A percentile compares a stretch with the other conserved stretches of the same genome.
These are phyloP conservation scores for Sinocyclocheilus anophthalmus DNA, from an alignment of 2,113 vertebrate genomes.

Conservation along the genomic window DNA sequence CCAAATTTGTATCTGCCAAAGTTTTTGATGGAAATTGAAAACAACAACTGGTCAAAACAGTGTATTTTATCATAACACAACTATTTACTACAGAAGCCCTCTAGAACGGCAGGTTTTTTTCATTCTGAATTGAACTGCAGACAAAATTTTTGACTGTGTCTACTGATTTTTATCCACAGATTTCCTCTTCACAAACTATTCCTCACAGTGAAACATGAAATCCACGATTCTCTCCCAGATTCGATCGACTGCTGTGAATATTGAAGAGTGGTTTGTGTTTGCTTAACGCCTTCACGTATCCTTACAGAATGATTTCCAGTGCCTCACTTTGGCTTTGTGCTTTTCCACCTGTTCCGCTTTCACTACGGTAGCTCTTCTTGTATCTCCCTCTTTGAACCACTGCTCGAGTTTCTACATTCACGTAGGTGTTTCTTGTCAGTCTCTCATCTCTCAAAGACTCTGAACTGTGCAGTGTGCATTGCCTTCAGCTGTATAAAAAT, in stretches of 20 bases:
- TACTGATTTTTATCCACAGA: background rate
- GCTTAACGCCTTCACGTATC: background rate
- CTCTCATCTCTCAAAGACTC: background rate
- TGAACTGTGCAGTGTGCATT: background rate
- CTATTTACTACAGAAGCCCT: background rate
- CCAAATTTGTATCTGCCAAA: background rate
- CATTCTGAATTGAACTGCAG: no score
- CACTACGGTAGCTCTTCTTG: background rate
- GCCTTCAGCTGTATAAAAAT: background rate
- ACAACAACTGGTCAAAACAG: background rate
- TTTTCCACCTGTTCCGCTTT: background rate
- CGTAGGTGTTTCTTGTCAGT: background rate
- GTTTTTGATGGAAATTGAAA: background rate
- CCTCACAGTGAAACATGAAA: background rate
- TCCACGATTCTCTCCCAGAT: background rate
- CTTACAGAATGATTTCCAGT: background rate
- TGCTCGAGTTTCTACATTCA: background rate
- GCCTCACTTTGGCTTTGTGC: background rate
- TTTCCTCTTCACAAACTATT: background rate
- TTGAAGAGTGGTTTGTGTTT: background rate
- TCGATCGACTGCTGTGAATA: background rate
- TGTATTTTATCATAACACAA: background rate
- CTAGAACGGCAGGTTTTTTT: background rate
- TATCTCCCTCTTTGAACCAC: background rate
- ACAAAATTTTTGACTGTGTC: background rate